These are phyloP conservation scores for Sebastes kiyomatsui DNA, from an alignment of 2,797 vertebrate genomes.

Conservation along the genomic window DNA sequence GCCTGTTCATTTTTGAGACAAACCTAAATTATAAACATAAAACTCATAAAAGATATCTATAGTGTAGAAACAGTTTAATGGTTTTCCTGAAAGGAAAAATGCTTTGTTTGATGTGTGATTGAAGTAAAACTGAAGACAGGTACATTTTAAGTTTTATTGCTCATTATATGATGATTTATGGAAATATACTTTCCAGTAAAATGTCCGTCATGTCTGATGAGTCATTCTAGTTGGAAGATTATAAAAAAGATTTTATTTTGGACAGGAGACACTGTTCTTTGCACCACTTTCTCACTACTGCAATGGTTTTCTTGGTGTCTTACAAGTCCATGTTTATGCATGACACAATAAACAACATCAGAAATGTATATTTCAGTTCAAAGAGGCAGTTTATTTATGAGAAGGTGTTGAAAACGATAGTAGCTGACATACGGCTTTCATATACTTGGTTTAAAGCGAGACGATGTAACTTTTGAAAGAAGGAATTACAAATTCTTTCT, in stretches of 20 bases:
- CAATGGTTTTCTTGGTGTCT: background rate
- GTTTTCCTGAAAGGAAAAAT: too few species aligned
- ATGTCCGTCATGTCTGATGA: background rate
- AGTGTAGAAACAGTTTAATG: background rate
- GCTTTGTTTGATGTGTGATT: background rate
- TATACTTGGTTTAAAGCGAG: background rate
- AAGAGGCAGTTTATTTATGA: background rate
- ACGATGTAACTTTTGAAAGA: too few species aligned
- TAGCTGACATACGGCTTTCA: background rate
- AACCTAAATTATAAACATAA: background rate
- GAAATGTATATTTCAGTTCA: background rate
- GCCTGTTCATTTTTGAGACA: background rate
- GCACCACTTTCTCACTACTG: background rate
- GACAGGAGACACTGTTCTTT: background rate
- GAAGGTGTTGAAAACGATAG: background rate
- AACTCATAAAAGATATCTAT: background rate
- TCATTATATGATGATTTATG: background rate
- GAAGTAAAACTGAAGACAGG: background rate
- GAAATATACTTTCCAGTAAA: background rate
- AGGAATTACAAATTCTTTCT: background rate
- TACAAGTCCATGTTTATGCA: background rate
- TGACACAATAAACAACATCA: background rate
- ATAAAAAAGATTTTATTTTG: too few species aligned
- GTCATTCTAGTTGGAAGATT: background rate
- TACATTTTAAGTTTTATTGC: background rate